Percentiles rank a stretch among this genome's conserved stretches.
phyloP scores from a whole-genome alignment of 1,140 invertebrate species.

The Andrena cerasifolii region DNA sequence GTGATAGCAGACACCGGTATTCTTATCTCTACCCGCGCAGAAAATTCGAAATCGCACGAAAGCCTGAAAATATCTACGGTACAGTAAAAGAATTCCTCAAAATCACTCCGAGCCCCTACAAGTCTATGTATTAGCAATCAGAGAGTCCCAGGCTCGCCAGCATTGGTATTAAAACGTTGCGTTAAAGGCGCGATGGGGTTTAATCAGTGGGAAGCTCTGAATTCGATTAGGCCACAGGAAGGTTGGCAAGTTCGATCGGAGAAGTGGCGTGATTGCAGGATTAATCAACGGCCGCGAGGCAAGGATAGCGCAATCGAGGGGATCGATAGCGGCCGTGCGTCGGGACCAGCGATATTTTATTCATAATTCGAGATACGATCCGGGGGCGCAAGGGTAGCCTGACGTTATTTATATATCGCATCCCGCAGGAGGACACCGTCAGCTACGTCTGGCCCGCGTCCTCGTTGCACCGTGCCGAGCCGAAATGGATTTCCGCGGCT shows the following conservation, averaged over 20 bases:
- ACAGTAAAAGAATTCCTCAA: too few species aligned
- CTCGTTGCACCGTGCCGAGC: constrained; percentile 1
- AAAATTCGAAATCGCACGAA: too few species aligned
- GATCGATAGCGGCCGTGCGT: constrained; percentile 39
- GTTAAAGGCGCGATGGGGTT: neutral
- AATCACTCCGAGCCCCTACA: too few species aligned
- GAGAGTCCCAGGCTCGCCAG: neutral
- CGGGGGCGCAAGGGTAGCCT: constrained; percentile 17
- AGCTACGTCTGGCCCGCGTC: neutral
- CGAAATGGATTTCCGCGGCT: constrained; percentile 56
- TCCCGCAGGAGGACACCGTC: constrained; percentile 31
- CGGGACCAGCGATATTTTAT: constrained; percentile 56
- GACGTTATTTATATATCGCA: constrained; percentile 55
- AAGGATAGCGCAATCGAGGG: constrained; percentile 18
- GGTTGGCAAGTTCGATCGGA: constrained; percentile 50
- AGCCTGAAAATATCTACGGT: too few species aligned
- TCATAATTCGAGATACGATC: constrained; percentile 58
- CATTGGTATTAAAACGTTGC: neutral
- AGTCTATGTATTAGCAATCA: too few species aligned
- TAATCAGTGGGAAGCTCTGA: neutral
- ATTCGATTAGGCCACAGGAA: constrained; percentile 43
- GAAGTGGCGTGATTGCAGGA: constrained; percentile 50
- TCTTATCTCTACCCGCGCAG: too few species aligned
- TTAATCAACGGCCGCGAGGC: constrained; percentile 53
- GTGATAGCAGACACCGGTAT: too few species aligned